These are phyloP conservation scores for Megalurothrips usitatus DNA, from an alignment of 2,888 invertebrate species.

Conservation along the genomic window DNA sequence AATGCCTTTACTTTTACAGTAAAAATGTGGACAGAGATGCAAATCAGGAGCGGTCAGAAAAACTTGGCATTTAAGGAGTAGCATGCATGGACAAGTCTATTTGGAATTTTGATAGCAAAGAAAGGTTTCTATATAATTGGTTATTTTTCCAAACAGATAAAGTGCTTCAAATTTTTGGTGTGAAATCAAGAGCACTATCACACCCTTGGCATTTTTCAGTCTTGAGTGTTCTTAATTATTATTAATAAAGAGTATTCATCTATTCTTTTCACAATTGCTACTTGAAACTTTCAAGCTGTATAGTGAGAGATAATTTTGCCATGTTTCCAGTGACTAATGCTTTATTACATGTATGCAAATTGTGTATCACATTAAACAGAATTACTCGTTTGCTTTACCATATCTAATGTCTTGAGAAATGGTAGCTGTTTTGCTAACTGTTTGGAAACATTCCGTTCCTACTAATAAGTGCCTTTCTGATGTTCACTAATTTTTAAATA, in stretches of 20 bases:
- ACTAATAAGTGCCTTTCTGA: background rate
- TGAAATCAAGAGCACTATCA: no score
- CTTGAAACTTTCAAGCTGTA: no score
- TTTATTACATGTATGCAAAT: background rate
- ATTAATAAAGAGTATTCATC: no score
- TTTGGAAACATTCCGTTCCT: background rate
- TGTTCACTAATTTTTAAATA: constrained; percentile 17
- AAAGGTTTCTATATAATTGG: background rate
- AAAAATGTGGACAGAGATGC: background rate
- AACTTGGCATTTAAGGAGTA: background rate
- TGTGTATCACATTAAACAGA: background rate
- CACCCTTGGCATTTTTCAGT: no score
- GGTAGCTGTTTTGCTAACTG: background rate
- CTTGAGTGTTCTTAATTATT: no score
- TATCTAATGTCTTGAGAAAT: background rate
- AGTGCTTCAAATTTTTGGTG: background rate
- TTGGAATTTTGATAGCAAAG: background rate
- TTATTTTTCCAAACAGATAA: background rate
- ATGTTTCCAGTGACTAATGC: background rate
- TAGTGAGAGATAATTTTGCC: no score
- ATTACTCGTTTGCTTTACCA: background rate
- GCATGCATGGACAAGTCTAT: background rate
- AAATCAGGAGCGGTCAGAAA: background rate
- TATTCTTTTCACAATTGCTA: no score
- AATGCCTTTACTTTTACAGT: background rate